A percentile compares a stretch with the other conserved stretches of the same genome.
Conservation (phyloP, 2,888 invertebrate species). For the Syritta pipiens region DNA sequence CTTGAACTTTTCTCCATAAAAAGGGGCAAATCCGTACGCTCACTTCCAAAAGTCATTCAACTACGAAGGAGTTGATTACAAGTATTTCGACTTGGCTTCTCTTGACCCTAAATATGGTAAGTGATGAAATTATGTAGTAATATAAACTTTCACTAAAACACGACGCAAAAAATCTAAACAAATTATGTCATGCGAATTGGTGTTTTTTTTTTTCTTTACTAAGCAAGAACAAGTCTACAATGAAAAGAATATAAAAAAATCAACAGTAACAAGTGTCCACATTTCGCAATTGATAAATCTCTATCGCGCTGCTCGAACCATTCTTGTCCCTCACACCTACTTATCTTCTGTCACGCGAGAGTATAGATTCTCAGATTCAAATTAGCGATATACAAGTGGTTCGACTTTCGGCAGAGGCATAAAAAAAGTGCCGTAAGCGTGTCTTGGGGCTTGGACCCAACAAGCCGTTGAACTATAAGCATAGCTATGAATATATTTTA, state of each 20-base stretch:
- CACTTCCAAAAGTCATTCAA: slow-evolving; percentile 76
- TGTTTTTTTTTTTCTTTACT: neutral
- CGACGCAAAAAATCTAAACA: slow-evolving; percentile 2
- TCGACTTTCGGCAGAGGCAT: slow-evolving; percentile 7
- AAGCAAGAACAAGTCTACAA: neutral
- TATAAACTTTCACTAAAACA: slow-evolving; percentile 9
- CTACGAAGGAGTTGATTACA: slow-evolving; percentile 80
- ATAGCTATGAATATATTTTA: slow-evolving; percentile 26
- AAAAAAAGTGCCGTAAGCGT: neutral
- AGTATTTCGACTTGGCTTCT: slow-evolving; percentile 88
- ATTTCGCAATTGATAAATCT: slow-evolving; percentile 30
- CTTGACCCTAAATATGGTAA: slow-evolving; percentile 91
- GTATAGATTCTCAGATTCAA: neutral
- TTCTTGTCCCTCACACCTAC: neutral
- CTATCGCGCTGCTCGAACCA: slow-evolving; percentile 3
- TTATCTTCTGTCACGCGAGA: slow-evolving; percentile 23
- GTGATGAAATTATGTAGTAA: slow-evolving; percentile 71
- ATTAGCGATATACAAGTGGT: neutral
- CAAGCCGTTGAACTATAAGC: neutral
- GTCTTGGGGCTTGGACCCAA: neutral
- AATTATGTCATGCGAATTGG: slow-evolving; percentile 17
- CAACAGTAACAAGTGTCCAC: neutral
- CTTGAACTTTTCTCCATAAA: neutral
- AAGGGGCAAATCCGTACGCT: slow-evolving; percentile 76
- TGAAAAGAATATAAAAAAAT: slow-evolving; percentile 7